These are phyloP conservation scores for Lasaia peninsularis DNA, from an alignment of 1,140 invertebrate species.

Conservation along the genomic window DNA sequence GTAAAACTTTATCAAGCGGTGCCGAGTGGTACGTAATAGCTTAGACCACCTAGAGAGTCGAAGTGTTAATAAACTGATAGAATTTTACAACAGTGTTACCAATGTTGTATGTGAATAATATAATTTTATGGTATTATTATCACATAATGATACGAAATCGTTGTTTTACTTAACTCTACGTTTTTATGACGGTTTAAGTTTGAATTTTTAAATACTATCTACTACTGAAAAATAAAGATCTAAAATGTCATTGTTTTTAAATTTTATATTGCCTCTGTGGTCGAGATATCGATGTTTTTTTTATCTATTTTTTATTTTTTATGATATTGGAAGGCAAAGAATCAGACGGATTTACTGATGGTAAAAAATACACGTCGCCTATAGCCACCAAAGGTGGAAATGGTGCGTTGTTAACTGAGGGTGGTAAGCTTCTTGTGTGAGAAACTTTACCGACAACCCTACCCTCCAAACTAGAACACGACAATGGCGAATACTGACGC, in stretches of 20 bases:
- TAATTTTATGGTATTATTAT: not conserved
- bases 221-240: not conserved
- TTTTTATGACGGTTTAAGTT: not conserved
- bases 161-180: not conserved
- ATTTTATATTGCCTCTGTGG: too few relatives aligned
- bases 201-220: not conserved
- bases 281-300: too few relatives aligned
- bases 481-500: too few relatives aligned
- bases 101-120: constrained; percentile 4
- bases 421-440: too few relatives aligned
- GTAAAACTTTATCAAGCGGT: constrained; percentile 52
- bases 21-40: constrained; percentile 41
- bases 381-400: too few relatives aligned
- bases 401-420: too few relatives aligned
- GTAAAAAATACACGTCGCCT: too few relatives aligned
- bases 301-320: too few relatives aligned
- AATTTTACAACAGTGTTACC: not conserved
- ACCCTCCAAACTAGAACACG: too few relatives aligned
- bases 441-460: too few relatives aligned
- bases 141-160: not conserved
- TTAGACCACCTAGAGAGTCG: constrained; percentile 48
- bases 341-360: too few relatives aligned
- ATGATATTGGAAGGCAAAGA: too few relatives aligned
- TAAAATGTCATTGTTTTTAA: not conserved
- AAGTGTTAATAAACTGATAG: constrained; percentile 6